Evolutionary conservation across 2,113 vertebrate species (phyloP), one percentile per base, ranked within the genome.

Genomic region (Piaya cayana): DNA sequence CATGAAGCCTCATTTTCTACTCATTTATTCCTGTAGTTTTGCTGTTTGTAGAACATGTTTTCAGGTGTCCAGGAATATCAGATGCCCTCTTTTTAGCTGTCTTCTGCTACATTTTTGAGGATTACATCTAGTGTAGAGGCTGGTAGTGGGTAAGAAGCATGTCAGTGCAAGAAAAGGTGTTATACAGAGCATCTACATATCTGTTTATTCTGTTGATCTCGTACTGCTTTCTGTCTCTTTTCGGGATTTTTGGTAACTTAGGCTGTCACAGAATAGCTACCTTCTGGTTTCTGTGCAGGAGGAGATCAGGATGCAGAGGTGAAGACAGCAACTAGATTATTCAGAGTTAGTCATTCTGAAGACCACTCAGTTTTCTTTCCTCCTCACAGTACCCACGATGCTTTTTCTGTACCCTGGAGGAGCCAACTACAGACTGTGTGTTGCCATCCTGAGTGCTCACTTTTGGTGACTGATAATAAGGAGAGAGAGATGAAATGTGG

Each of bases 261-360:
- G 55, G 39, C 53, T 95, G 71, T 90, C 71, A 86, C 87, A 68
- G 72, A 95, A 55, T 82, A 84, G 78, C 62, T 92, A 75, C 80
- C 71, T 91, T 88, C 76, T 90, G 59, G 83, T 86, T 82, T 93
- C 72, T 92, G 63, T 90, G 88, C 90, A 83, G 92, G 71, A 95
- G 78, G 67, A 86, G 79, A 94, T 96, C 75, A 70, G 67, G 88
- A 90, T 68, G 59, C 71, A 71, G 75, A 86, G 82, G 91, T 74
- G 71, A 95, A 93, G 64, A 86, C 30, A 77, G 82, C 27, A 77
- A 78, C 56, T 80, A 83, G 85, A 74, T 94, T 76, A 94, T 77
- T 93, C 93, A 96, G 63, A 59, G 52, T 90, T 93, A 94, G 90
- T 93, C 88, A 94, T 94, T 36, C 34, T 71, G 65, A 90, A 90